A percentile compares a stretch with the other conserved stretches of the same genome.
Evolutionary conservation across 2,113 vertebrate genomes (phyloP).

Genomic region (Microtus montanus): DNA sequence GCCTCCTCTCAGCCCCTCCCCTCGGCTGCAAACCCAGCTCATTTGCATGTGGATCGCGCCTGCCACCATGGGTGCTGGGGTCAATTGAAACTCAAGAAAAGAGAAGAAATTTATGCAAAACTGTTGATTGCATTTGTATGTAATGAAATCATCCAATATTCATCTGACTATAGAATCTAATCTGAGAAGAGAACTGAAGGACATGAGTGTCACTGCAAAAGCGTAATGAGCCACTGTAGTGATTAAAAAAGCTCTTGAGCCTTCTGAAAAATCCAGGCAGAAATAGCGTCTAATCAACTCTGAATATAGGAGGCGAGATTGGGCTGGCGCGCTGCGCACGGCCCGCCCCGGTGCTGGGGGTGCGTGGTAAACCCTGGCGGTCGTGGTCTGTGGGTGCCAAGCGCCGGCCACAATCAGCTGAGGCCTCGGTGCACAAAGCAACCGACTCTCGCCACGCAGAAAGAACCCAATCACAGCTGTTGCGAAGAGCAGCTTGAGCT

Average conservation of each 20-base stretch:
- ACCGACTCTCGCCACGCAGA: constrained; percentile 80
- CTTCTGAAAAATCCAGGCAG: constrained; percentile 90
- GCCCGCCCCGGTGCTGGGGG: constrained; percentile 87
- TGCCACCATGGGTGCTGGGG: constrained; percentile 89
- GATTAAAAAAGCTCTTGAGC: constrained; percentile 93
- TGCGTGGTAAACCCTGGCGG: constrained; percentile 86
- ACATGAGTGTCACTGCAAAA: constrained; percentile 95
- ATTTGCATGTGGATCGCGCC: constrained; percentile 92
- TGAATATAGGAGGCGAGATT: constrained; percentile 91
- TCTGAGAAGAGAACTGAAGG: constrained; percentile 92
- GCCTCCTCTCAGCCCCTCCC: constrained; percentile 79
- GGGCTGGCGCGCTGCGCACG: constrained; percentile 87
- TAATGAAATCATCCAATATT: constrained; percentile 95
- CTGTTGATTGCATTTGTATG: constrained; percentile 94
- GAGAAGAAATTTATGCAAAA: constrained; percentile 93
- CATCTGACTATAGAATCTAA: constrained; percentile 92
- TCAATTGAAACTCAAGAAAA: constrained; percentile 93
- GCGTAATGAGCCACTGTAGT: constrained; percentile 93
- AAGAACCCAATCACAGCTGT: constrained; percentile 85
- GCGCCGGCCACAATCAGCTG: constrained; percentile 85
- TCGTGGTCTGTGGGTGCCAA: constrained; percentile 82
- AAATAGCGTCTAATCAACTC: constrained; percentile 93
- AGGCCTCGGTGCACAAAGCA: constrained; percentile 84
- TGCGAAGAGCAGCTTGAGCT: constrained; percentile 79
- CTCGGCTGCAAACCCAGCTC: constrained; percentile 84